Conservation (phyloP, 1,140 invertebrate species). For the Caenorhabditis elegans region WBcel235 BX284605.5:12365001-12365500, state of each 20-base stretch:
- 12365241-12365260: conserved; percentile 14
- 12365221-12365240: conserved; percentile 11
- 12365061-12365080: conserved; percentile 89
- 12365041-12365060: conserved; percentile 68
- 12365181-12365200: not conserved
- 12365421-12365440: conserved; percentile 6
- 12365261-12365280: not conserved
- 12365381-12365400: conserved; percentile 2
- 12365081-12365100: conserved; percentile 81
- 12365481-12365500: not conserved
- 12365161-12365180: conserved; percentile 45
- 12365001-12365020: conserved; percentile 23
- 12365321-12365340: not conserved
- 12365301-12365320: conserved; percentile 73
- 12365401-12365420: not conserved
- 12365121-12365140: conserved; percentile 86
- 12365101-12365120: conserved; percentile 82
- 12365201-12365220: conserved; percentile 52
- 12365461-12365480: conserved; percentile 32
- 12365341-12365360: conserved; percentile 65
- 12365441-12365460: conserved; percentile 14
- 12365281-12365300: not conserved
- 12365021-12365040: not conserved
- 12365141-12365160: conserved; percentile 83
- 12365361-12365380: not conserved